Conservation (phyloP, 2,888 invertebrate species). For the Campoletis raptor region DNA sequence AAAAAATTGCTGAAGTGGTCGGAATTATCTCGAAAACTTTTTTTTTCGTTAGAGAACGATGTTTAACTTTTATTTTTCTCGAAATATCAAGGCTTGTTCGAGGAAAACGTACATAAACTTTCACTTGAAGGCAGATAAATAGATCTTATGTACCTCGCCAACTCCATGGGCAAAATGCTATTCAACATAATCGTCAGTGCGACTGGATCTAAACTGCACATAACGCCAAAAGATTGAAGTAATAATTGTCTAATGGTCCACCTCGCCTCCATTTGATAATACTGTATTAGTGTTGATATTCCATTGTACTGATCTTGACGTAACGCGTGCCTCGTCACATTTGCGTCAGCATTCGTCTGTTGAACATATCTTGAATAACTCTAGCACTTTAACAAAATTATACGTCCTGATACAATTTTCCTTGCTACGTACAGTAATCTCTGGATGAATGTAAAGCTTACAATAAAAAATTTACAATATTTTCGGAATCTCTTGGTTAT, state of each 20-base stretch:
- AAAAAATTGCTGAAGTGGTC: no score
- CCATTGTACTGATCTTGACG: slow-evolving; percentile 93
- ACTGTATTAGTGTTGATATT: slow-evolving; percentile 94
- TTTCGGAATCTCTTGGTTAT: not conserved
- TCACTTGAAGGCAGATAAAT: not conserved
- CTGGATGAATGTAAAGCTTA: not conserved
- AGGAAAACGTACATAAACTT: not conserved
- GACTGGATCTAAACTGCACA: slow-evolving; percentile 94
- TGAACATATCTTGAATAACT: slow-evolving; percentile 73
- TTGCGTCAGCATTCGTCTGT: slow-evolving; percentile 96
- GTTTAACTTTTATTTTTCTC: no score
- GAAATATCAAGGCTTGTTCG: no score
- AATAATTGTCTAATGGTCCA: slow-evolving; percentile 94
- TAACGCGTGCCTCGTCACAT: slow-evolving; percentile 93
- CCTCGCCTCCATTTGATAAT: slow-evolving; percentile 98
- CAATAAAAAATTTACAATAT: not conserved
- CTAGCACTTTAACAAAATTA: not conserved
- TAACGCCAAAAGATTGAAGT: slow-evolving; percentile 94
- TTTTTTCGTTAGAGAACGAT: no score
- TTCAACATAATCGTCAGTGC: slow-evolving; percentile 93
- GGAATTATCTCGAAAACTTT: no score
- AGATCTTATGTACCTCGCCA: slow-evolving; percentile 89
- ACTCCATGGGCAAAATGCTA: slow-evolving; percentile 95
- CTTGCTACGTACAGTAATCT: not conserved
- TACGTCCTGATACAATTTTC: not conserved